Percentiles rank a stretch among this genome's conserved stretches.
These are phyloP conservation scores for Orthosia cruda DNA, from an alignment of 2,888 invertebrate species.

Conservation along the genomic window DNA sequence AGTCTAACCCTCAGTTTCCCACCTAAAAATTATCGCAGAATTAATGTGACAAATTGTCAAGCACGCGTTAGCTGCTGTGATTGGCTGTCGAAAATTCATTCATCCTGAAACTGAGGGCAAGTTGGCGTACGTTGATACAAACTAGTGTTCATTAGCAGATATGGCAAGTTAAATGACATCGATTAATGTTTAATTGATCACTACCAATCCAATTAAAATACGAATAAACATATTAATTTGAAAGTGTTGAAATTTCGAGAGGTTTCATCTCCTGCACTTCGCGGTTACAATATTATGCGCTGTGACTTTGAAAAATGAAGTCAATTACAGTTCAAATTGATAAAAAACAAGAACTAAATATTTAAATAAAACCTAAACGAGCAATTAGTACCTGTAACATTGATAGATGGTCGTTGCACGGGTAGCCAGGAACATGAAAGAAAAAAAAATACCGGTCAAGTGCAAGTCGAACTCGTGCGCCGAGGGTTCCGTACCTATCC, in stretches of 20 bases:
- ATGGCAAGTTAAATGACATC: not conserved
- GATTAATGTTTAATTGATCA: not conserved
- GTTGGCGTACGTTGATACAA: too few species aligned
- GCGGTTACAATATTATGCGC: not conserved
- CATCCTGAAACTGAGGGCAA: too few species aligned
- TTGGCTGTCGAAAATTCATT: too few species aligned
- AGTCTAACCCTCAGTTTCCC: too few species aligned
- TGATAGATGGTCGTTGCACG: slow-evolving; percentile 10
- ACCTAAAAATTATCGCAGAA: too few species aligned
- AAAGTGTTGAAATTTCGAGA: not conserved
- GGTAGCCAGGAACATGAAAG: not conserved
- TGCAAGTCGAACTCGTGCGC: too few species aligned
- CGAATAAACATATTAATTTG: not conserved
- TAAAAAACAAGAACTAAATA: slow-evolving; percentile 13
- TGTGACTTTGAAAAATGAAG: slow-evolving; percentile 41
- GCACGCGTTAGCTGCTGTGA: too few species aligned
- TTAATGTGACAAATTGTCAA: too few species aligned
- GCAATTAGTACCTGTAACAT: slow-evolving; percentile 36
- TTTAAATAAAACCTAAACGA: slow-evolving; percentile 10
- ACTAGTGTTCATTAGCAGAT: not conserved
- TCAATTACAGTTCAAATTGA: slow-evolving; percentile 34
- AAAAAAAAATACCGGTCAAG: too few species aligned
- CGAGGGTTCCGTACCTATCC: too few species aligned
- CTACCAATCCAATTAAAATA: not conserved
- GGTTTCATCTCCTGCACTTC: slow-evolving; percentile 2